Evolutionary conservation across 1,140 invertebrate species (phyloP), one percentile per base, ranked within the genome.

Genomic region (Globodera ellingtonae): DNA sequence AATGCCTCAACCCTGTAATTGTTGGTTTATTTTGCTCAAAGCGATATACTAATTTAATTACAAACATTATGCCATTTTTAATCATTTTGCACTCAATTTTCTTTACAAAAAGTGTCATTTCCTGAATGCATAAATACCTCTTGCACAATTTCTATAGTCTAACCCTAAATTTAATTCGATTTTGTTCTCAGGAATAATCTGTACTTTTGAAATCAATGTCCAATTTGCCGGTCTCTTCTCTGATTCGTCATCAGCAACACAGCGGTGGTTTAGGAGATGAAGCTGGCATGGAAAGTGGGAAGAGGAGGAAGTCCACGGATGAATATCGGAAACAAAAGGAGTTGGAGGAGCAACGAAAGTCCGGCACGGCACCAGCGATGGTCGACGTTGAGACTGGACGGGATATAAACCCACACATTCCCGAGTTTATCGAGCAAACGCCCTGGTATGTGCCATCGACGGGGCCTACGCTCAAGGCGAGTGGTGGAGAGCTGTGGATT

Each of bases 341-440:
- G 90, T 90, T 99, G 24, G 98, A 99, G 91, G 97, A 99, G 90
- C 96, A 96, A 6, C 92, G 98, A 88, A 99, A 99, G 89, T 95
- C 95, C 81, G 98, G 98, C 89, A 98, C 95, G 86, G 97, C 95
- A 3, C 97, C 97, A 35, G 98, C 98, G 79, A 96, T 96, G 87
- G 95, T 98, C 5, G 98, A 99, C 90, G 96, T 99, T 90, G 95
- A 97, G 90, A 97, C 96, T 84, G 92, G 91, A 90, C 91, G 93
- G 88, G 98, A 99, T 89, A 99, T 99, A 69, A 99, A 99, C 91
- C 98, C 98, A 3, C 98, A 99, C 86, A 99, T 99, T 89, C 98
- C 98, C 0, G 97, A 99, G 89, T 99, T 99, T 87, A 99, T 99
- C 87, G 95, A 97, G 80, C 93, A 95, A 81, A 96, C 96, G 0